Evolutionary conservation across 2,888 invertebrate species (phyloP), one percentile per base, ranked within the genome.

Genomic region (Oligia strigilis): DNA sequence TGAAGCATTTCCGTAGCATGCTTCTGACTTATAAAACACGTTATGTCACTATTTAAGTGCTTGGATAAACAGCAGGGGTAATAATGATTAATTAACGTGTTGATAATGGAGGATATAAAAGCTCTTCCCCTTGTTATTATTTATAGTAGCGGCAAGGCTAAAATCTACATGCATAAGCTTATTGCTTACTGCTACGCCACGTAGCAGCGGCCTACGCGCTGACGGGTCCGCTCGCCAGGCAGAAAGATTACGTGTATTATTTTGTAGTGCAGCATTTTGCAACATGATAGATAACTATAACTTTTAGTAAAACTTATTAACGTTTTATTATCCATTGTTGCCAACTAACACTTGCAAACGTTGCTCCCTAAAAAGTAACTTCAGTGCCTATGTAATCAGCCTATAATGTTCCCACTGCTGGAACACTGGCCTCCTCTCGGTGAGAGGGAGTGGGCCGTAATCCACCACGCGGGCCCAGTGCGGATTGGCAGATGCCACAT

Each of bases 1-100:
- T 60, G 43, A 46, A 66, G 52, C 19, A 36, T 52, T 80, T 58
- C n/a, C 81, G 6, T 60, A 36, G 66, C 81, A 66, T 52, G 65
- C n/a, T 58, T 40, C 8, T 36, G 4, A 80, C 49, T 74, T 60
- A 60, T 73, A 67, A 74, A 80, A 74, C 13, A 52, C 36, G 8
- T 66, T 60, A 49, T n/a, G 36, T 46, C n/a, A 60, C 43, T 60
- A 60, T 67, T 60, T 55, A 60, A 72, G 43, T 81, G 36, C 8
- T n/a, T 66, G n/a, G 58, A 19, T 66, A n/a, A 65, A 40, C 29
- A 80, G 23, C 40, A 17, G n/a, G 11, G n/a, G 58, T 60, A 60
- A 60, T 11, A n/a, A 60, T 60, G n/a, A 60, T n/a, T 60, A n/a
- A 60, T n/a, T n/a, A 60, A 60, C 58, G n/a, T n/a, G 58, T 60